Conservation (phyloP, 2,113 vertebrate species). For the Pogonocichla stellata region DNA sequence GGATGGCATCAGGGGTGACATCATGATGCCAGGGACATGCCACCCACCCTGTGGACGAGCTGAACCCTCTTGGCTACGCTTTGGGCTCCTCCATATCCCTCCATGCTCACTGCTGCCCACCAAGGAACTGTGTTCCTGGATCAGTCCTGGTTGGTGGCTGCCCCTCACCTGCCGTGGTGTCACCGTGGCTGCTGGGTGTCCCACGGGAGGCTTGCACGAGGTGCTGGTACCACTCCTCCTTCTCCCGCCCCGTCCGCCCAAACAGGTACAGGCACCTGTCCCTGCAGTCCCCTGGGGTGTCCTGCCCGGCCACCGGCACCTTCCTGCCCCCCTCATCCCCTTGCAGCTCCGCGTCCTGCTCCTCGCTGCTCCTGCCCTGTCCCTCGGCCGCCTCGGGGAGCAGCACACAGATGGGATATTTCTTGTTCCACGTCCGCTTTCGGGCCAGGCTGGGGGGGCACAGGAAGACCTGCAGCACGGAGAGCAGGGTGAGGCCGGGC, state of each 20-base stretch:
- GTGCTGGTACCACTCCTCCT: conserved; percentile 89
- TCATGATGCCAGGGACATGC: rapidly evolving
- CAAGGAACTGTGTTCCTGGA: background rate
- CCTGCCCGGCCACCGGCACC: background rate
- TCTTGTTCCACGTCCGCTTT: conserved; percentile 88
- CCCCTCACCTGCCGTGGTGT: conserved; percentile 66
- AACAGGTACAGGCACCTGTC: conserved; percentile 81
- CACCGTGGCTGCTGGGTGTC: conserved; percentile 25
- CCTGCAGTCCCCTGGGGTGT: background rate
- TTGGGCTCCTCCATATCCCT: background rate
- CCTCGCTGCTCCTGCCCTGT: background rate
- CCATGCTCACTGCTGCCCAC: background rate
- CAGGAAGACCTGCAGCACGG: conserved; percentile 79
- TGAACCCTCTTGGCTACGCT: background rate
- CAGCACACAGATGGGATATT: conserved; percentile 88
- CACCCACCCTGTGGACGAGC: rapidly evolving
- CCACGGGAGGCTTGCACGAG: conserved; percentile 71
- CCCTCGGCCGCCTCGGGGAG: background rate
- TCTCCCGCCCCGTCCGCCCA: conserved; percentile 84
- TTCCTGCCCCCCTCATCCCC: conserved; percentile 4
- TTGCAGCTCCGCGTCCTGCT: conserved; percentile 10
- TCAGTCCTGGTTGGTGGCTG: rapidly evolving
- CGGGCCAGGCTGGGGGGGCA: conserved; percentile 80
- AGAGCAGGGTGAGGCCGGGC: background rate
- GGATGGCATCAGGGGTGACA: background rate